Conservation (phyloP, 2,888 invertebrate genomes). For the Sympetrum striolatum region DNA sequence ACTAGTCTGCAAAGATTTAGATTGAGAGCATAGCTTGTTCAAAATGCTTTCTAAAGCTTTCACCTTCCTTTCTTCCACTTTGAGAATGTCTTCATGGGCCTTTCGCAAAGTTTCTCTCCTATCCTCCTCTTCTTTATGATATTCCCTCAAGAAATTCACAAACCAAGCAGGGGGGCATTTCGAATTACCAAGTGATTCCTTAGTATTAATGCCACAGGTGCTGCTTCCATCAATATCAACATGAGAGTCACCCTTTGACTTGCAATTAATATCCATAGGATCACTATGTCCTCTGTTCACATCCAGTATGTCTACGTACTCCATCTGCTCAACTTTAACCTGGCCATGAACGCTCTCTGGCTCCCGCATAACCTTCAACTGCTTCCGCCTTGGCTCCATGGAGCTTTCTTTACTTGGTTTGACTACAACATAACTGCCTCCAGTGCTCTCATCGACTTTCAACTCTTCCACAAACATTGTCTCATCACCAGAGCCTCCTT, state of each 20-base stretch:
- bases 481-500: not conserved
- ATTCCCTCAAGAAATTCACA: not conserved
- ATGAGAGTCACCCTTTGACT: not conserved
- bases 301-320: not conserved
- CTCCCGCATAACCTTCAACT: not conserved
- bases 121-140: not conserved
- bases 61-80: constrained; percentile 10
- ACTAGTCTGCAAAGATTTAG: not conserved
- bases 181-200: not conserved
- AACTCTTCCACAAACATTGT: constrained; percentile 11
- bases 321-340: not conserved
- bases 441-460: not conserved
- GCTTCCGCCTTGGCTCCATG: not conserved
- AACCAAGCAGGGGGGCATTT: constrained; percentile 3
- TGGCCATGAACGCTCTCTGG: not conserved
- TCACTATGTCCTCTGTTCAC: not conserved
- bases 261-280: not conserved
- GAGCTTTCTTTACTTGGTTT: not conserved
- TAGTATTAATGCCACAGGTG: not conserved
- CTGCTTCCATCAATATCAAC: not conserved
- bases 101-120: not conserved
- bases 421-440: not conserved
- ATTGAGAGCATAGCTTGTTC: not conserved
- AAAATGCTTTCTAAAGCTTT: constrained; percentile 7
- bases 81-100: not conserved